Base-by-base conservation (phyloP, 1,140 invertebrate genomes). In the Drosophila asahinai region DNA sequence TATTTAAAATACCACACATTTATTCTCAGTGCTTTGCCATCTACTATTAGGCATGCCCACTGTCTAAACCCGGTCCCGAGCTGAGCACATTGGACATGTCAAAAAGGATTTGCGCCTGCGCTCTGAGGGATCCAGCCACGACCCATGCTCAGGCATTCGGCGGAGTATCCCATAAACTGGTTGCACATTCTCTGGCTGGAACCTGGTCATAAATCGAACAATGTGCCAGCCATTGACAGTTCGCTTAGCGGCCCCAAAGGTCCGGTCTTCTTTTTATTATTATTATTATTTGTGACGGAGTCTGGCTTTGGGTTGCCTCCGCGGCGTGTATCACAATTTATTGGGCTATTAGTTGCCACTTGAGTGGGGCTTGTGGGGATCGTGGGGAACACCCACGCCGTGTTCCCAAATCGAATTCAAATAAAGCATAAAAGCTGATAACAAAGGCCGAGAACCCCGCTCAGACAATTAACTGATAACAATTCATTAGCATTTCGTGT, bases 341-440 rank as follows among this genome's bases (percentile, higher is more conserved):
- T 84, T 84, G 84, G 84, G 67, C 84, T 81, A 87, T 89, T 87
- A 87, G 77, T 76, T 78, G 83, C 84, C 77, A 80, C 77, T 83
- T 83, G 80, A 86, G 80, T 72, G 74, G 80, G 54, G 62, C 67
- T 45, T 42, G 22, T 42, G 60, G 19, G 61, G 62, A 12, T 42
- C 51, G 15, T 62, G 55, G 58, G 72, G 83, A 60, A 81, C 83
- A 83, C 83, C 83, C 84, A 87, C 83, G 68, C 84, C 7, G 67
- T 8, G 33, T n/a, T 55, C 47, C 59, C 68, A 70, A 72, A 71
- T 77, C 67, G 47, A 58, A 67, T 68, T 79, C 72, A 77, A 84
- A 84, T 84, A 67, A 77, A 80, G 81, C 82, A 77, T 74, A 84
- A 74, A 77, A 86, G 62, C 77, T 83, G 80, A 83, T 87, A 83